Conservation (phyloP, 2,797 vertebrate genomes). For the Gambusia yucatana region DNA sequence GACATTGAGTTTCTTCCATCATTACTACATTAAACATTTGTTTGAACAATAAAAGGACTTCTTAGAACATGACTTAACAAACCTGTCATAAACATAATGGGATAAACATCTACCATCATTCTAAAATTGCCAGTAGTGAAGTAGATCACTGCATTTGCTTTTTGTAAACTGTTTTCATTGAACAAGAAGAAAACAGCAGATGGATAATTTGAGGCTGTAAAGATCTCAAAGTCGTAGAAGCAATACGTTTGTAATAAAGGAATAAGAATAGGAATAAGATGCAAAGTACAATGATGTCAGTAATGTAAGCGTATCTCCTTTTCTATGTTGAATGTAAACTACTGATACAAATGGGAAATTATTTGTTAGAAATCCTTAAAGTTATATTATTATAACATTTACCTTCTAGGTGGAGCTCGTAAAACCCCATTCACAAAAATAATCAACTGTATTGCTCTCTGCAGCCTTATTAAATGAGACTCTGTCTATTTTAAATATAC, state of each 20-base stretch:
- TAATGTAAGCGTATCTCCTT: not conserved
- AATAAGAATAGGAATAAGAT: not conserved
- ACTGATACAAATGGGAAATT: not conserved
- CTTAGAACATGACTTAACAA: constrained; percentile 18
- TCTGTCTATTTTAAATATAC: not conserved
- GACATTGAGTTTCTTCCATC: constrained; percentile 35
- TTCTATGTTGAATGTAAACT: not conserved
- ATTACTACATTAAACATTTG: constrained; percentile 25
- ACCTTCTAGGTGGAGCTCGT: constrained; percentile 4
- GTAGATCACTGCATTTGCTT: constrained; percentile 12
- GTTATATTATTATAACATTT: constrained; percentile 2
- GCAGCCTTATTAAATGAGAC: not conserved
- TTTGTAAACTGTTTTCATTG: constrained; percentile 15
- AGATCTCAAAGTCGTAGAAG: not conserved
- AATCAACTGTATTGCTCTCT: not conserved
- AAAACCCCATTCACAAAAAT: constrained; percentile 2
- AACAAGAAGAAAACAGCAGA: constrained; percentile 31
- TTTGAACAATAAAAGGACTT: constrained; percentile 27
- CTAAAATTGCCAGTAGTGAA: constrained; percentile 8
- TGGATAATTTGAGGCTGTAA: constrained; percentile 28
- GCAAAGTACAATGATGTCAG: not conserved
- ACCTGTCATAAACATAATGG: not conserved
- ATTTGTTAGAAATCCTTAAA: not conserved
- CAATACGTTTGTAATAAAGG: constrained; percentile 14
- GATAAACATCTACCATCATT: not conserved